Conservation (phyloP, 2,113 vertebrate genomes). For the Neodontobutis hainanensis region DNA sequence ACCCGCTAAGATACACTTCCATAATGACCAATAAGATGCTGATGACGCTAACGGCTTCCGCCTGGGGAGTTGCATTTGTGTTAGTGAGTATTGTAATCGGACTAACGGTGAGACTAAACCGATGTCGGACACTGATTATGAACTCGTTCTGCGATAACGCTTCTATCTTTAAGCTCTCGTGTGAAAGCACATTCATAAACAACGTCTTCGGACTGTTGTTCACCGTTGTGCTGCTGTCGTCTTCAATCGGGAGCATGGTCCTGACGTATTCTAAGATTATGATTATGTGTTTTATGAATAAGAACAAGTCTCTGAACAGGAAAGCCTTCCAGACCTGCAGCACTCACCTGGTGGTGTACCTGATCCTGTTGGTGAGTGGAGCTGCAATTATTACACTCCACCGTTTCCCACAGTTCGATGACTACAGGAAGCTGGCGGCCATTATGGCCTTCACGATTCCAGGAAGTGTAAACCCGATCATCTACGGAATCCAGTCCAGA, state of each 20-base stretch:
- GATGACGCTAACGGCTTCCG: slow-evolving; percentile 30
- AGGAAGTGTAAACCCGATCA: background rate
- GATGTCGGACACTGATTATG: slow-evolving; percentile 54
- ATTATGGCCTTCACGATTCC: background rate
- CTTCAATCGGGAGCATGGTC: slow-evolving; percentile 57
- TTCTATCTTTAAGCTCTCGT: slow-evolving; percentile 47
- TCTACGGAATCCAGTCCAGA: background rate
- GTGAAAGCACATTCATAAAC: slow-evolving; percentile 59
- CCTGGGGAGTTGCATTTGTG: slow-evolving; percentile 58
- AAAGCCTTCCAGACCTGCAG: background rate
- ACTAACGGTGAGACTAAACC: slow-evolving; percentile 55
- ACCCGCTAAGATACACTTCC: slow-evolving; percentile 33
- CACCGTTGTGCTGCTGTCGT: slow-evolving; percentile 49
- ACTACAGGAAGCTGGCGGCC: background rate
- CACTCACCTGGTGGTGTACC: background rate
- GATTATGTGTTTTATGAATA: too few species aligned
- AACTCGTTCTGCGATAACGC: slow-evolving; percentile 52
- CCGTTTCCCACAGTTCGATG: background rate
- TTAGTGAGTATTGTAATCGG: slow-evolving; percentile 58
- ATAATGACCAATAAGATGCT: slow-evolving; percentile 44
- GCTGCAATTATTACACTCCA: background rate
- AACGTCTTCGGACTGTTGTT: slow-evolving; percentile 64
- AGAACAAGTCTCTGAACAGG: too few species aligned
- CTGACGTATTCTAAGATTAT: slow-evolving; percentile 66
- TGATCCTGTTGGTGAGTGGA: background rate